Evolutionary conservation across 2,113 vertebrate species (phyloP), one percentile per base, ranked within the genome.

Genomic region (Paralichthys olivaceus): DNA sequence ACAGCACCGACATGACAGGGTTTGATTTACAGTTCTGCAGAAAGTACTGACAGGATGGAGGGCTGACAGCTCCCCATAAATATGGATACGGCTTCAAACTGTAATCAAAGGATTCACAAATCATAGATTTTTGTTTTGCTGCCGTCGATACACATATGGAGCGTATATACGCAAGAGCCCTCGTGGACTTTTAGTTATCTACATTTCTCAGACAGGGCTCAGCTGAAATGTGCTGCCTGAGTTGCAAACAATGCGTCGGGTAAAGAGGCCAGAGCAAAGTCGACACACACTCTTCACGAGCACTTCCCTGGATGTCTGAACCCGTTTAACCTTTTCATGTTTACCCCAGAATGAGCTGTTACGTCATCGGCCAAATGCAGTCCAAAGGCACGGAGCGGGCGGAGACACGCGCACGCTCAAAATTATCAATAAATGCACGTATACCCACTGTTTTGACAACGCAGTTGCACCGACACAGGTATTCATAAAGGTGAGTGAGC

Each of bases 71-170:
- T 65, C 20, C 45, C 68, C 51, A 85, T 87, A 88, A 84, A 91
- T 90, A 91, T 90, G 70, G 73, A 90, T 57, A 75, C 25, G 28
- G 32, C 56, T 69, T 90, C 81, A 85, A 87, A 86, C 75, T 28
- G 34, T 74, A 90, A 89, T 91, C 80, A 90, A 84, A 84, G 40
- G 25, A 80, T 74, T 80, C 69, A 86, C 79, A 88, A 88, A 86
- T 91, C 82, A 86, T 76, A 25, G 47, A 77, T 81, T 82, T 78
- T 66, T 66, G 78, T 84, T 81, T 84, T 70, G 55, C 54, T 45
- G 51, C 61, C 69, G 65, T 83, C 80, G 73, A 49, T 86, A 77
- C 72, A 69, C 58, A 34, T 68, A 20, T n/a, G 43, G 9, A 26
- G n/a, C 28, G 28, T 22, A 17, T 26, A 26, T 78, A 62, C 70